phyloP scores from a whole-genome alignment of 2,888 invertebrate genomes.

The Acrobasis repandana region DNA sequence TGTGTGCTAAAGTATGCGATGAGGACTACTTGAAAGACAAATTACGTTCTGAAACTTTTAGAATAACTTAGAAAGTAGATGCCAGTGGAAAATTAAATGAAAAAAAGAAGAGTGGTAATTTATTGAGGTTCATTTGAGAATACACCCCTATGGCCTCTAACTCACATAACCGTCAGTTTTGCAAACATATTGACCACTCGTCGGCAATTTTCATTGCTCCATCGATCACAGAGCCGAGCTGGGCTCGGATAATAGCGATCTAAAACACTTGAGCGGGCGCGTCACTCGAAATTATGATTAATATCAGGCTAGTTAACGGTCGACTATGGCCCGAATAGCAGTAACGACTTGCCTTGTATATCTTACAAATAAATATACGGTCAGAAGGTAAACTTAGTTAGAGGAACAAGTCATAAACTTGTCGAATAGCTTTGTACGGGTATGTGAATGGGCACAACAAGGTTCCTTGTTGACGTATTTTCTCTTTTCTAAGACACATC shows the following conservation, averaged over 20 bases:
- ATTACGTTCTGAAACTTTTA: no score
- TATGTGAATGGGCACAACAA: no score
- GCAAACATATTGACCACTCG: slow-evolving; percentile 45
- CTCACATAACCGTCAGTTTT: slow-evolving; percentile 32
- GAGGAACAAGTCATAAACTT: not conserved
- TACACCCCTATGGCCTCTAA: not conserved
- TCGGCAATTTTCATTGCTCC: slow-evolving; percentile 50
- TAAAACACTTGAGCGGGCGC: slow-evolving; percentile 73
- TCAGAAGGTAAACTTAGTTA: not conserved
- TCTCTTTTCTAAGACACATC: no score
- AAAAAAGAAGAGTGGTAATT: no score
- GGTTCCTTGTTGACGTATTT: no score
- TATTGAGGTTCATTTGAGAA: not conserved
- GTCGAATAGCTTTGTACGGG: no score
- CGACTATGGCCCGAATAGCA: slow-evolving; percentile 36
- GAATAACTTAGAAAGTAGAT: no score
- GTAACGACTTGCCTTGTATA: slow-evolving; percentile 21
- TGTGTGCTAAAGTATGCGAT: no score
- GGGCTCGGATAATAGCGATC: slow-evolving; percentile 67
- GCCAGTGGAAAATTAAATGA: no score
- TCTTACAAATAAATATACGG: not conserved
- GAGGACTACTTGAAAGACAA: no score
- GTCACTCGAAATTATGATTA: slow-evolving; percentile 78
- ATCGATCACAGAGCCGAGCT: slow-evolving; percentile 45
- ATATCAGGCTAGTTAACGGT: slow-evolving; percentile 71